Evolutionary conservation across 1,140 invertebrate species (phyloP).

Genomic region (Brachionus koreanus): DNA sequence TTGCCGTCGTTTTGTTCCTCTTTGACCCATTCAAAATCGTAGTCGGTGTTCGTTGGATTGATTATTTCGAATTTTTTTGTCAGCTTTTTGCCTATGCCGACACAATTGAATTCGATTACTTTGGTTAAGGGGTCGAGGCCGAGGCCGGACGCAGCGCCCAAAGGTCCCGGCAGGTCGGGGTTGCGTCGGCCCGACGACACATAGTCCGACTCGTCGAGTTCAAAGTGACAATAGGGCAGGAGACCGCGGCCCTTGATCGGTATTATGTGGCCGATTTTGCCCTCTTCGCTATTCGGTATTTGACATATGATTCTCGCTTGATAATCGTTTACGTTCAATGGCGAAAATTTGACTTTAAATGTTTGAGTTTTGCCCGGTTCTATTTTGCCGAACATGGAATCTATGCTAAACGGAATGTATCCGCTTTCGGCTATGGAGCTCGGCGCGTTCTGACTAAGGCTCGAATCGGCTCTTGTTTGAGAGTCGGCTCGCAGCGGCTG

Average conservation of each 20-base stretch:
- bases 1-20: conserved; percentile 54
- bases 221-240: conserved; percentile 60
- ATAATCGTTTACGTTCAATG: conserved; percentile 57
- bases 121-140: conserved; percentile 55
- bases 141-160: conserved; percentile 53
- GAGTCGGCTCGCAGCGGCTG: background rate
- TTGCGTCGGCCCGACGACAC: conserved; percentile 53
- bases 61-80: conserved; percentile 53
- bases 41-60: conserved; percentile 56
- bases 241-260: conserved; percentile 53
- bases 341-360: conserved; percentile 57
- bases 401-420: conserved; percentile 54
- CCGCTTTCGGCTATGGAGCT: conserved; percentile 48
- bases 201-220: conserved; percentile 58
- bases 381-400: conserved; percentile 54
- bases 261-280: conserved; percentile 50
- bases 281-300: conserved; percentile 2
- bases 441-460: background rate
- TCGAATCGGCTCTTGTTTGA: background rate
- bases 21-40: conserved; percentile 54
- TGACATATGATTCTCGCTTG: conserved; percentile 54
- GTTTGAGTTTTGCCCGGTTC: conserved; percentile 50
- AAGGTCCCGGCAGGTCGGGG: conserved; percentile 53
- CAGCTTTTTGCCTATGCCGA: conserved; percentile 51
- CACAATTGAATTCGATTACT: conserved; percentile 56